Evolutionary conservation across 2,113 vertebrate genomes (phyloP).

Genomic region (Pterophyllum scalare): DNA sequence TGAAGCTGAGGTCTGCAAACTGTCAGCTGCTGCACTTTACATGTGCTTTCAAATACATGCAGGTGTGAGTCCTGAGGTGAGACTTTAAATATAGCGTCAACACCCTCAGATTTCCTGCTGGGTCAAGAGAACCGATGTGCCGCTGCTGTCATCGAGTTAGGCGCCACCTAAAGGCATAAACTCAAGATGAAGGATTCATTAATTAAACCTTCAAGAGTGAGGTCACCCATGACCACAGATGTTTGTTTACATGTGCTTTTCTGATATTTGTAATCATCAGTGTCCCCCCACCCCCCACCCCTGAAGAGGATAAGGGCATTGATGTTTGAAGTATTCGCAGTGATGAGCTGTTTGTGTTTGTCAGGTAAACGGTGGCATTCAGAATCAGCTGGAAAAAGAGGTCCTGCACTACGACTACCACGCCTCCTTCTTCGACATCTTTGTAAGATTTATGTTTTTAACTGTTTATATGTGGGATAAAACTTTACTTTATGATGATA

Average conservation of each 20-base stretch:
- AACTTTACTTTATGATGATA: too few relatives aligned
- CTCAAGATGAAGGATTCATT: not conserved
- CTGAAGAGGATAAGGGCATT: too few relatives aligned
- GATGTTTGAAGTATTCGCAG: not conserved
- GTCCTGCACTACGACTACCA: slow-evolving; percentile 93
- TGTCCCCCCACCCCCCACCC: too few relatives aligned
- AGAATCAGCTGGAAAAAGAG: slow-evolving; percentile 87
- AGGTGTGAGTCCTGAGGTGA: not conserved
- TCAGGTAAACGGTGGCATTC: slow-evolving; percentile 91
- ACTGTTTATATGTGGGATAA: too few relatives aligned
- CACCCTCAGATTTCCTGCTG: not conserved
- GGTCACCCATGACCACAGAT: not conserved
- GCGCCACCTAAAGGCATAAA: not conserved
- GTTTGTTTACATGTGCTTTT: not conserved
- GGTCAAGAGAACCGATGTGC: not conserved
- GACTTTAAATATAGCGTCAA: not conserved
- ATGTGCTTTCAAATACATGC: not conserved
- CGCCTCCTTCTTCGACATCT: slow-evolving; percentile 97
- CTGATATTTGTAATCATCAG: too few relatives aligned
- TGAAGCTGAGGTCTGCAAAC: not conserved
- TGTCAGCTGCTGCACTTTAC: not conserved
- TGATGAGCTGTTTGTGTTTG: fast-evolving
- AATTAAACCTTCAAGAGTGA: not conserved
- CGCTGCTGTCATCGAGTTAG: not conserved
- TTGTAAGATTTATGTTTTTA: slow-evolving; percentile 83